Evolutionary conservation across 2,888 invertebrate species (phyloP), one percentile per base, ranked within the genome.

Genomic region (Chalcosyrphus nemorum): DNA sequence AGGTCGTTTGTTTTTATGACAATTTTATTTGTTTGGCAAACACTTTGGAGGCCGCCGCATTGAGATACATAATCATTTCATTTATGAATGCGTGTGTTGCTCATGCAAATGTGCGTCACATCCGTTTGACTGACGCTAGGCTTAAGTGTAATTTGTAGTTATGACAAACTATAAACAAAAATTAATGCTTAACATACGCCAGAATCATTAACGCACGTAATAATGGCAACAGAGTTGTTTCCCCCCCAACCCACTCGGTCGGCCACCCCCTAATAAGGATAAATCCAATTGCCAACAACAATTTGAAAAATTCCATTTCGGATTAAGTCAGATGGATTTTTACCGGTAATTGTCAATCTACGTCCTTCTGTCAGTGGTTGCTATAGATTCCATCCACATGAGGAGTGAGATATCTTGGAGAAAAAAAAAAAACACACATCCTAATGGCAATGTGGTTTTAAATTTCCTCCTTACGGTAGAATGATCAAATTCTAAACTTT

Each of bases 361-460:
- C 24, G 21, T 2, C 15, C 19, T 29, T 21, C 63, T 19, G 19
- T 17, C 32, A 13, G 32, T 66, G 74, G 81, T 81, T 75, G 75
- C 81, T 43, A 81, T 75, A 50, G 82, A 78, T 45, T 54, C 61
- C 68, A 63, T 24, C 29, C 27, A 63, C 68, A 45, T 61, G 35
- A 59, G 65, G 45, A 66, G 29, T 57, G 61, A 27, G 82, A 19
- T 21, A 29, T 24, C n/a, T 13, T 43, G 13, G 61, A 47, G 7
- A 41, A 38, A 57, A 68, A 29, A 2, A 32, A 19, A 54, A 27
- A n/a, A n/a, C n/a, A n/a, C n/a, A n/a, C n/a, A n/a, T 78, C 72
- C 68, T 84, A 84, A 84, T 84, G 74, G 80, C 84, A 78, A 84
- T 78, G 84, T 80, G 84, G 84, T 84, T 84, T 84, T 84, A 80